Conservation (phyloP, 2,797 vertebrate genomes). For the Neosalanx taihuensis region DNA sequence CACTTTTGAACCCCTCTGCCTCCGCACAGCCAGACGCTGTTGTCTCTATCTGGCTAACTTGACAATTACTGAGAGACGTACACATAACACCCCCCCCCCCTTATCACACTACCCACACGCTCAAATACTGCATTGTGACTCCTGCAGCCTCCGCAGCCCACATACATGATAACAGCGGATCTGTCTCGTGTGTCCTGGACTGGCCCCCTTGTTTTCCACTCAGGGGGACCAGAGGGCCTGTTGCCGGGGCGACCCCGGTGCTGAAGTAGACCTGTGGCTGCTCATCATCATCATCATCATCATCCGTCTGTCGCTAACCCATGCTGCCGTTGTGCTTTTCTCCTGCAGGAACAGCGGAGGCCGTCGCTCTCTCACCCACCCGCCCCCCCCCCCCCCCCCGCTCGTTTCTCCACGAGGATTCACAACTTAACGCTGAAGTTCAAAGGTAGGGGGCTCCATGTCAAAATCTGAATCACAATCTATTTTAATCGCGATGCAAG, state of each 20-base stretch:
- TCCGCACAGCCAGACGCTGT: constrained; percentile 14
- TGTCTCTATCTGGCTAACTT: constrained; percentile 12
- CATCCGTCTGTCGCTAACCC: constrained; percentile 29
- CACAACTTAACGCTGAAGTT: background rate
- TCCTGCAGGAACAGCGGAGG: constrained; percentile 37
- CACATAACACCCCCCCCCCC: background rate
- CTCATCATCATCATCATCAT: background rate
- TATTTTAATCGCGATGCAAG: too few relatives aligned
- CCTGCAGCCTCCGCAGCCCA: constrained; percentile 26
- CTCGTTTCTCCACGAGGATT: constrained; percentile 11
- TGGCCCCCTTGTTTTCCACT: constrained; percentile 30
- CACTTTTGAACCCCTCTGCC: constrained; percentile 81
- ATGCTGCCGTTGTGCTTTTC: constrained; percentile 45
- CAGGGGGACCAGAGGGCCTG: constrained; percentile 13
- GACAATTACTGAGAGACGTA: constrained; percentile 13
- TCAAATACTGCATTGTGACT: constrained; percentile 17
- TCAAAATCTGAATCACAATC: too few relatives aligned
- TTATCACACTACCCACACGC: constrained; percentile 5
- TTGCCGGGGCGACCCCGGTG: background rate
- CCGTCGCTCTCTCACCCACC: background rate
- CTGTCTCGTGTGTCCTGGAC: constrained; percentile 41
- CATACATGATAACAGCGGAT: constrained; percentile 17
- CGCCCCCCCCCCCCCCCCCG: constrained; percentile 4
- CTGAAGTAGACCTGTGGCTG: background rate
- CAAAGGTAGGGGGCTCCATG: constrained; percentile 2